Evolutionary conservation across 2,113 vertebrate genomes (phyloP).

Genomic region (Ammodytes marinus): DNA sequence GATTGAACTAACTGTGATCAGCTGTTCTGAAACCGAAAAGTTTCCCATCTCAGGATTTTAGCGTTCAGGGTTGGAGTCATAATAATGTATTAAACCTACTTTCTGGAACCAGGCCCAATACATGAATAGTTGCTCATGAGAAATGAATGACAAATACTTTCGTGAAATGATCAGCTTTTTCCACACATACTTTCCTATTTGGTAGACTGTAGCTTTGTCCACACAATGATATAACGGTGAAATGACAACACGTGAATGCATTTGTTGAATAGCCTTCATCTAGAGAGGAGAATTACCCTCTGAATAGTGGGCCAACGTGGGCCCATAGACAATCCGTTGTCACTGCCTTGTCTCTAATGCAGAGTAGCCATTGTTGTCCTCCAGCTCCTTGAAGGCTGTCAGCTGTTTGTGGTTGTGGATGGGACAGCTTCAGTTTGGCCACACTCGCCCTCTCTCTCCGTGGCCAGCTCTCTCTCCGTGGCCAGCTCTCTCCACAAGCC

Average conservation of each 20-base stretch:
- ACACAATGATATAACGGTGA: not conserved
- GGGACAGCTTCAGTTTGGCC: slow-evolving; percentile 71
- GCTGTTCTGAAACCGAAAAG: too few relatives aligned
- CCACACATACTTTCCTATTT: not conserved
- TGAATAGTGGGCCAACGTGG: slow-evolving; percentile 13
- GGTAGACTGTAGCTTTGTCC: not conserved
- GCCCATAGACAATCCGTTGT: slow-evolving; percentile 29
- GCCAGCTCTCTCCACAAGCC: slow-evolving; percentile 69
- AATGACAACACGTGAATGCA: slow-evolving; percentile 1
- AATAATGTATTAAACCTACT: too few relatives aligned
- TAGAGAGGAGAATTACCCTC: slow-evolving; percentile 16
- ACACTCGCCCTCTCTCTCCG: slow-evolving; percentile 54
- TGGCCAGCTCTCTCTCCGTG: slow-evolving; percentile 72
- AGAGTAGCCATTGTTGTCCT: slow-evolving; percentile 34
- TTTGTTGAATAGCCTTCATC: slow-evolving; percentile 18
- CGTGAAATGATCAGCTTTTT: not conserved
- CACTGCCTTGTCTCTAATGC: slow-evolving; percentile 40
- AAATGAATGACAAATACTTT: not conserved
- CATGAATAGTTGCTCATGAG: not conserved
- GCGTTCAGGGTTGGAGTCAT: too few relatives aligned
- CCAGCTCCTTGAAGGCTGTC: slow-evolving; percentile 62
- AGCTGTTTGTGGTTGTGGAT: slow-evolving; percentile 65
- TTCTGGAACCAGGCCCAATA: too few relatives aligned
- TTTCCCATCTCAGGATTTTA: too few relatives aligned
- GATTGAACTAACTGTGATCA: too few relatives aligned